Evolutionary conservation across 2,113 vertebrate genomes (phyloP).

Genomic region (Oenanthe oenanthe): DNA sequence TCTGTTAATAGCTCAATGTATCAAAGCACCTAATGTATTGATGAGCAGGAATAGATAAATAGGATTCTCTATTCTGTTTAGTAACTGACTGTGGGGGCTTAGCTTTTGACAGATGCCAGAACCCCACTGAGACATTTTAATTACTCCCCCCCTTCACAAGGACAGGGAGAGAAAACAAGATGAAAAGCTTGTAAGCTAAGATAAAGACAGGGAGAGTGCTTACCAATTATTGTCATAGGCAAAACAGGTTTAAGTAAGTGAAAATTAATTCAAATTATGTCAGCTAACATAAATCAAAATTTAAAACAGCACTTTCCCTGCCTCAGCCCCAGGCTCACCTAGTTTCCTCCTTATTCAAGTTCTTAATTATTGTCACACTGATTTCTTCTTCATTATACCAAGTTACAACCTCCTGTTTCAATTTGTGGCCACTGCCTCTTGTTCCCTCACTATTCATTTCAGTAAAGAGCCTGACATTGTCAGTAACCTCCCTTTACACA

Average conservation of each 20-base stretch:
- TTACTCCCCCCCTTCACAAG: not conserved
- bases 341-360: not conserved
- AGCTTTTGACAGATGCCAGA: not conserved
- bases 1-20: not conserved
- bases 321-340: not conserved
- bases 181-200: accelerated
- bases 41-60: not conserved
- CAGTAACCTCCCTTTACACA: not conserved
- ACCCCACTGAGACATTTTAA: not conserved
- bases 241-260: not conserved
- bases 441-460: not conserved
- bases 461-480: not conserved
- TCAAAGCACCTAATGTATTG: not conserved
- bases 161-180: not conserved
- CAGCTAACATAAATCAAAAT: not conserved
- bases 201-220: not conserved
- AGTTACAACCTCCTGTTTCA: not conserved
- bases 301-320: not conserved
- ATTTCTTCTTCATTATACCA: not conserved
- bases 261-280: not conserved
- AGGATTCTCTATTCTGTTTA: not conserved
- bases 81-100: not conserved
- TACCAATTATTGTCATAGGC: not conserved
- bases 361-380: not conserved
- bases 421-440: not conserved